phyloP scores from a whole-genome alignment of 2,113 vertebrate species.

The Trogon melanurus region DNA sequence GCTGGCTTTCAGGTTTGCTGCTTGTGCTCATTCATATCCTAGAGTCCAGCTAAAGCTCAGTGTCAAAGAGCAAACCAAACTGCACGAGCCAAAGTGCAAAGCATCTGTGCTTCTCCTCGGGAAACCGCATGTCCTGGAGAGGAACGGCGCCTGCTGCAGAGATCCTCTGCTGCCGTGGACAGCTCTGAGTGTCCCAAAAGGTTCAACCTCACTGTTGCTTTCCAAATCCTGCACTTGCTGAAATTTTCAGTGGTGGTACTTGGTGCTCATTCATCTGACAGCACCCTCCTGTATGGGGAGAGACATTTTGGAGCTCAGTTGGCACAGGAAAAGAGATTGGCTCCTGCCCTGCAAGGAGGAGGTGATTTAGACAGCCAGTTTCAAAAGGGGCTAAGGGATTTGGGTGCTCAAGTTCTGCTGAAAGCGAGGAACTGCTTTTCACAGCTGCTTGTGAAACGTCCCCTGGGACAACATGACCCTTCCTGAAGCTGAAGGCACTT shows the following conservation, averaged over 20 bases:
- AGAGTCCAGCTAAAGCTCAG: not conserved
- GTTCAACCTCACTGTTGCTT: not conserved
- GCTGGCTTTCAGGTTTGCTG: not conserved
- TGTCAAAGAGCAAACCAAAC: not conserved
- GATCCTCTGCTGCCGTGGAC: not conserved
- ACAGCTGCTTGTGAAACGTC: not conserved
- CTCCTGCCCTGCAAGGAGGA: not conserved
- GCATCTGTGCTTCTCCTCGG: not conserved
- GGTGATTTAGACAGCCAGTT: not conserved
- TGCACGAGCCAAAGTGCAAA: not conserved
- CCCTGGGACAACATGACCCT: not conserved
- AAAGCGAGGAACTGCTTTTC: not conserved
- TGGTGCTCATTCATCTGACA: not conserved
- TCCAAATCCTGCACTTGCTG: not conserved
- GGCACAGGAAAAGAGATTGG: not conserved
- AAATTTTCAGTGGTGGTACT: not conserved
- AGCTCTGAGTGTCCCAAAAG: not conserved
- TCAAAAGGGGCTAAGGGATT: not conserved
- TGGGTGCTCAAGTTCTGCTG: not conserved
- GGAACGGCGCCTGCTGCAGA: not conserved
- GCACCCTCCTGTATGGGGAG: not conserved
- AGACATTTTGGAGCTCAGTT: not conserved
- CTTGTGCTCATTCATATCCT: not conserved
- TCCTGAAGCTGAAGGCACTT: not conserved
- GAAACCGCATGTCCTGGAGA: not conserved